These are phyloP conservation scores for Drosophila teissieri DNA, from an alignment of 1,140 invertebrate species.

Conservation along the genomic window DNA sequence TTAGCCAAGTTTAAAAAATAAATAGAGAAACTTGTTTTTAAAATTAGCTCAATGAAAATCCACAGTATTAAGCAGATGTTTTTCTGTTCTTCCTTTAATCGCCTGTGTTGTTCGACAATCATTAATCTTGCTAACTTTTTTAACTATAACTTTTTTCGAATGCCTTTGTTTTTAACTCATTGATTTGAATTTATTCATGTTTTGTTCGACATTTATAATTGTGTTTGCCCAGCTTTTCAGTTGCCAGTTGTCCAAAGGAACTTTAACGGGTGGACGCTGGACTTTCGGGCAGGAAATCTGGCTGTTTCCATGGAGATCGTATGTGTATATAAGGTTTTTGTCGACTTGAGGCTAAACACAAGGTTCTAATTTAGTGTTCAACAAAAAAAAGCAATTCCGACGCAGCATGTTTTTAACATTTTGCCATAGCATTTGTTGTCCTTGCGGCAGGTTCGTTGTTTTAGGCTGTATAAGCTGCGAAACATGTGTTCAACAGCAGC, in stretches of 20 bases:
- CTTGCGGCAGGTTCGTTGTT: slow-evolving; percentile 3
- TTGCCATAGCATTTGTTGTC: not conserved
- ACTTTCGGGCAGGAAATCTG: slow-evolving; percentile 1
- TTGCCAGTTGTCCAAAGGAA: slow-evolving; percentile 12
- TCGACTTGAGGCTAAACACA: not conserved
- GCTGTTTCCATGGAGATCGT: no score
- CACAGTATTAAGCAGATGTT: no score
- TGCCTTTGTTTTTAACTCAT: not conserved
- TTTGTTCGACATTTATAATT: not conserved
- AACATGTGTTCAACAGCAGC: slow-evolving; percentile 18
- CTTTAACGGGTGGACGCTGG: slow-evolving; percentile 13
- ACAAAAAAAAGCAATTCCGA: slow-evolving; percentile 23
- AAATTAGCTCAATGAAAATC: no score
- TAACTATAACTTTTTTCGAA: no score
- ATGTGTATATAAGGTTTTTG: not conserved
- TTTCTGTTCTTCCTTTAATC: no score
- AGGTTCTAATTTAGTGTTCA: slow-evolving; percentile 14
- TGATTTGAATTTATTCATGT: no score
- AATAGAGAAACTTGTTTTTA: no score
- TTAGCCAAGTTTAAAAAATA: no score
- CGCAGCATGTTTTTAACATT: not conserved
- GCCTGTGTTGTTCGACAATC: no score
- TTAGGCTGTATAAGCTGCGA: slow-evolving; percentile 5
- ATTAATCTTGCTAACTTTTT: no score
- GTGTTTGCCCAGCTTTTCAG: not conserved